Base-by-base conservation (phyloP, 2,113 vertebrate species). In the Malurus melanocephalus region DNA sequence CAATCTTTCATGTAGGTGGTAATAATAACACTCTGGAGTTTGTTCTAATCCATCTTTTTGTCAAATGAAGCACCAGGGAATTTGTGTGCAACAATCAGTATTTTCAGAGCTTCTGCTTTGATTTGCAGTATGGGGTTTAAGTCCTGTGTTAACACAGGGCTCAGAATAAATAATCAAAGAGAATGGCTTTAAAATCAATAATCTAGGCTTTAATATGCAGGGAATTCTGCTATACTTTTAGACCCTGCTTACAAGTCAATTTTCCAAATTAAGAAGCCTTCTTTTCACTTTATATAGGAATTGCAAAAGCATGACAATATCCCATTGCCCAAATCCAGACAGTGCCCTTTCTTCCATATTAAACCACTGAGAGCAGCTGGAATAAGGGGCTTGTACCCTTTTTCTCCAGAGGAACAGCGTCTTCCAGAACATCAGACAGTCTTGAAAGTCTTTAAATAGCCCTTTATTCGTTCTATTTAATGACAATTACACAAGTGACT, bases 11-110 rank as follows among this genome's bases (percentile, higher is more conserved):
- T 65, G 85, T 49, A 89, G 85, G 85, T 92, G 90, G 92, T 80
- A 91, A 96, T 96, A 97, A 97, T 97, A 96, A 96, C 75, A 90
- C 88, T 88, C 84, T 51, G 45, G 90, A 92, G 88, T 92, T 96
- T 91, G 67, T 86, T 96, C 95, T 95, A 95, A 96, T 96, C 87
- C 93, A 74, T 96, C 91, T 97, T 96, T 96, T 95, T 94, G 87
- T 96, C 95, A 97, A 94, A 93, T 59, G 80, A 81, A 93, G 53
- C 93, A 93, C 88, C 32, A 88, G 91, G 85, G 95, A 93, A 94
- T 97, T 96, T 88, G 77, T 56, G 75, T 84, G 68, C 85, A 86
- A 90, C 69, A 86, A 91, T 89, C 55, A 65, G 76, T 51, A 86
- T 94, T 96, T 96, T 83, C 69, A 92, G 61, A 92, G 87, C 77